These are phyloP conservation scores for Spicauda simplicius DNA, from an alignment of 2,888 invertebrate species.

Conservation along the genomic window DNA sequence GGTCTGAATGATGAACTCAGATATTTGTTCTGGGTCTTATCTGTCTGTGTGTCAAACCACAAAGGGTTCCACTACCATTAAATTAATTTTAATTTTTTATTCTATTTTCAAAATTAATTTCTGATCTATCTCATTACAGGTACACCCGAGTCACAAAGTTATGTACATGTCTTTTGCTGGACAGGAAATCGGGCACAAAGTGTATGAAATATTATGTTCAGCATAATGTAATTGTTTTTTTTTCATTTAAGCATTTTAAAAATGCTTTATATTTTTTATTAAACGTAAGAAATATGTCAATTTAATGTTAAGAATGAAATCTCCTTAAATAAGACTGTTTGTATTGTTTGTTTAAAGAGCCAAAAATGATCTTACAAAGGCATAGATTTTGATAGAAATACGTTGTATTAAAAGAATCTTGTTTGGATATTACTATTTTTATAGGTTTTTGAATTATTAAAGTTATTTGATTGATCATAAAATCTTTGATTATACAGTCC, in stretches of 20 bases:
- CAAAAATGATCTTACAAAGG: constrained; percentile 4
- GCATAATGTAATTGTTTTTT: constrained; percentile 45
- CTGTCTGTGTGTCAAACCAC: no score
- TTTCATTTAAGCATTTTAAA: constrained; percentile 21
- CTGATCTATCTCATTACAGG: constrained; percentile 50
- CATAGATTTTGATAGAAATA: constrained; percentile 2
- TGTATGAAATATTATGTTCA: constrained; percentile 69
- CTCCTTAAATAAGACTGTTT: constrained; percentile 25
- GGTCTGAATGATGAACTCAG: no score
- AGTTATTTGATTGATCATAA: constrained; percentile 13
- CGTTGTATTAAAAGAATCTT: constrained; percentile 8
- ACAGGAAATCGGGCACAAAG: constrained; percentile 63
- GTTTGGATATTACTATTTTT: constrained; percentile 17
- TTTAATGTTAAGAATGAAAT: constrained; percentile 24
- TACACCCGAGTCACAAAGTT: constrained; percentile 69
- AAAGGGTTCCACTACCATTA: no score
- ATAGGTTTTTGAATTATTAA: constrained; percentile 23
- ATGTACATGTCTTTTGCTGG: constrained; percentile 74
- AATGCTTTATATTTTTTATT: constrained; percentile 8
- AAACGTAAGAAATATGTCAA: constrained; percentile 20
- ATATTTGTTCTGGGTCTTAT: no score
- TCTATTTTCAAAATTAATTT: background rate
- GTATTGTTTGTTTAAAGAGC: constrained; percentile 5
- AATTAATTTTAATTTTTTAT: no score
- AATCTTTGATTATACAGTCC: background rate